phyloP scores from a whole-genome alignment of 2,888 invertebrate species.

The Halictus quadricinctus region DNA sequence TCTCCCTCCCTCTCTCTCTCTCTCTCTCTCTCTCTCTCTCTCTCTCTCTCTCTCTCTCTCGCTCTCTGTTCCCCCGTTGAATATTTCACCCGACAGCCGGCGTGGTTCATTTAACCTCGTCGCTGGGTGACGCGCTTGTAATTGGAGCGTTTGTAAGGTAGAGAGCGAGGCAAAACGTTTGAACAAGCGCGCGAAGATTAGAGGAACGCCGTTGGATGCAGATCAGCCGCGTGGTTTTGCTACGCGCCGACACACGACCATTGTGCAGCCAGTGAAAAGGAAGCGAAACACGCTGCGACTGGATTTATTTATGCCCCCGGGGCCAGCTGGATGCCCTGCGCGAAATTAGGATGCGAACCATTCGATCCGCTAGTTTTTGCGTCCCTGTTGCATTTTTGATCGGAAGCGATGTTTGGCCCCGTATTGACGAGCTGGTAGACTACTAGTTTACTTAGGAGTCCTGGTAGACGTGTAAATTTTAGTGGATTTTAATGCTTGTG shows the following conservation, averaged over 20 bases:
- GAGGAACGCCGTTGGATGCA: constrained; percentile 26
- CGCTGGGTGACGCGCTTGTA: constrained; percentile 36
- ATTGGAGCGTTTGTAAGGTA: constrained; percentile 51
- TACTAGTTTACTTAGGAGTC: no score
- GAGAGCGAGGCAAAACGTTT: constrained; percentile 37
- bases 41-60: neutral
- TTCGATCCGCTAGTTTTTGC: neutral
- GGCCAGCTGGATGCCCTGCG: neutral
- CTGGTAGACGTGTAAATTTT: no score
- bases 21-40: no score
- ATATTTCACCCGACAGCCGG: constrained; percentile 46
- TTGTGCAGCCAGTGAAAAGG: neutral
- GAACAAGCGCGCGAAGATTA: constrained; percentile 43
- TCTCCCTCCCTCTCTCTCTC: neutral
- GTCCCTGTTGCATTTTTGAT: neutral
- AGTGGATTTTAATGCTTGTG: no score
- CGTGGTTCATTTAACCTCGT: constrained; percentile 51
- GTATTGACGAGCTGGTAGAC: no score
- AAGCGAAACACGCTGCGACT: constrained; percentile 3
- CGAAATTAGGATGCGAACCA: neutral
- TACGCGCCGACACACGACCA: constrained; percentile 2
- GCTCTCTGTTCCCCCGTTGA: constrained; percentile 18
- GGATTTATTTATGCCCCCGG: constrained; percentile 11
- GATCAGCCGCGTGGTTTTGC: constrained; percentile 17
- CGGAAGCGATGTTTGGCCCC: no score